Base-by-base conservation (phyloP, 2,113 vertebrate genomes). In the Xiphophorus hellerii region DNA sequence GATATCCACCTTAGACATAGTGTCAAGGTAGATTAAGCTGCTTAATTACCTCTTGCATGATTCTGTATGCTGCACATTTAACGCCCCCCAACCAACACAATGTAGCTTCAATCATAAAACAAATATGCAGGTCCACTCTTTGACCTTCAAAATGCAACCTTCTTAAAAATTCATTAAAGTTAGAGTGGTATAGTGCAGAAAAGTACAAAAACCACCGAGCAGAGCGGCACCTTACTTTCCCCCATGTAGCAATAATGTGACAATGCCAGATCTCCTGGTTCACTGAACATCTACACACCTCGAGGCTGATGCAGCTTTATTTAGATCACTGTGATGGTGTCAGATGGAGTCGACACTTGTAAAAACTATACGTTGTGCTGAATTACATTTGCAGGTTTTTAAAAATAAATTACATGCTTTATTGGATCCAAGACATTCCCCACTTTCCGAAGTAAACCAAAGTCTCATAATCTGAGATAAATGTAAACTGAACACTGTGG, bases 241-340 rank as follows among this genome's bases (percentile, higher is more conserved):
- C 81, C 81, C 82, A 58, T 86, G 62, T 71, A 88, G 80, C 79
- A 68, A 79, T 78, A 71, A 88, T 88, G 87, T 88, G 92, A 93
- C 90, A 89, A 90, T 86, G 84, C 60, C 74, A 85, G 76, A 87
- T 88, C 81, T 84, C 77, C 89, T 29, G 77, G 82, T 88, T 88
- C 83, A 91, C 69, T 86, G 86, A 87, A 65, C 73, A 78, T 76
- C 78, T 62, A 61, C 20, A 30, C 66, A 88, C 80, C 90, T 89
- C 22, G 22, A 73, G 88, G 92, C 84, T 74, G 83, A 66, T 31
- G 1, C 71, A 62, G 87, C 71, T 88, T 87, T 89, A 92, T 92
- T 89, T 92, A 90, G 90, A 87, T 84, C 77, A 63, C 62, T 61
- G 27, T 71, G 74, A 87, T 84, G 74, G 73, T 42, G 29, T 81